Evolutionary conservation across 2,797 vertebrate species (phyloP).

Genomic region (Manis pentadactyla): DNA sequence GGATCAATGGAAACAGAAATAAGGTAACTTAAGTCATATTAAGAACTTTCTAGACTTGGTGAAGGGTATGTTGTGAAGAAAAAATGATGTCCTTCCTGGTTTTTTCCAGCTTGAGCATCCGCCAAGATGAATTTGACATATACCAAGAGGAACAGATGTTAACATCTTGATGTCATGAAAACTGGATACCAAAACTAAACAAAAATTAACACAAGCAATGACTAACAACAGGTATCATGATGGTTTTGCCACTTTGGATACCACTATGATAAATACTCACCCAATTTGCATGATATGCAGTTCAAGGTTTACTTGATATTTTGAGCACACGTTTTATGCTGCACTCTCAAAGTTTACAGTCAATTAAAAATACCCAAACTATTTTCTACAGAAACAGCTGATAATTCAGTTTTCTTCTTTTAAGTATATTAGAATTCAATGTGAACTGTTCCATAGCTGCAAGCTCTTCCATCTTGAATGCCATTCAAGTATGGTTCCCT

Average conservation of each 20-base stretch:
- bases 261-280: neutral
- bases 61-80: neutral
- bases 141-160: neutral
- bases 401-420: neutral
- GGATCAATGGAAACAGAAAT: neutral
- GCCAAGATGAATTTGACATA: neutral
- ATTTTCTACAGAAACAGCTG: neutral
- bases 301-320: neutral
- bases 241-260: neutral
- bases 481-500: neutral
- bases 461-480: neutral
- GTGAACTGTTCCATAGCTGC: neutral
- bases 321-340: neutral
- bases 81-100: neutral
- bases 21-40: neutral
- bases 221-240: neutral
- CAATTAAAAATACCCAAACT: neutral
- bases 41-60: neutral
- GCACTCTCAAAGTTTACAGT: neutral
- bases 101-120: neutral
- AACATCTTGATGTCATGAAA: neutral
- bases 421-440: neutral
- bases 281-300: too few relatives aligned
- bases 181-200: neutral
- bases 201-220: neutral